Evolutionary conservation across 2,888 invertebrate genomes (phyloP).

Genomic region (Patella pellucida): DNA sequence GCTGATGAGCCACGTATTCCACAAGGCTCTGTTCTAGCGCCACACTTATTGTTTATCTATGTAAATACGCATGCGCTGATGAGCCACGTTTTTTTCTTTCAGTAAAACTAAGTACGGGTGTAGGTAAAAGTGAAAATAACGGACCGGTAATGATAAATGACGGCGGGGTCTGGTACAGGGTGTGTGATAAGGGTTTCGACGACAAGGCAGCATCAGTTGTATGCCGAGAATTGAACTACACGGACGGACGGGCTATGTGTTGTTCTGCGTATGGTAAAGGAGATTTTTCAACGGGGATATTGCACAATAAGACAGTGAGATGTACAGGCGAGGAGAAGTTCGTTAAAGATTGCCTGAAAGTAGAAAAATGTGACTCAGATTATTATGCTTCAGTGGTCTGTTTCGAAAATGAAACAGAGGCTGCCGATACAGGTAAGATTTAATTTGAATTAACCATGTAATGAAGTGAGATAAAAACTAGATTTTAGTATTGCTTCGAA

Average conservation of each 20-base stretch:
- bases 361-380: conserved; percentile 39
- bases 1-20: no score
- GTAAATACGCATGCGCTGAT: not conserved
- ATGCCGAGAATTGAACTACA: conserved; percentile 56
- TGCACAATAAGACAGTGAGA: conserved; percentile 56
- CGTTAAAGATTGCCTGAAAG: conserved; percentile 49
- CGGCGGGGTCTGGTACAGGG: conserved; percentile 48
- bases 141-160: conserved; percentile 54
- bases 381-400: conserved; percentile 60
- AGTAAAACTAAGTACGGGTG: conserved; percentile 53
- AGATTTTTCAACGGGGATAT: conserved; percentile 21
- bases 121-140: conserved; percentile 38
- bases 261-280: conserved; percentile 51
- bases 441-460: no score
- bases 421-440: no score
- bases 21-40: not conserved
- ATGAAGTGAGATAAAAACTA: no score
- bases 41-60: not conserved
- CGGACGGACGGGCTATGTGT: conserved; percentile 55
- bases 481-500: no score
- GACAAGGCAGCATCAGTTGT: conserved; percentile 55
- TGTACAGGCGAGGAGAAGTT: conserved; percentile 71
- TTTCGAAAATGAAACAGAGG: conserved; percentile 11
- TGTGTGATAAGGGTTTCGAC: conserved; percentile 59
- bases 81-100: conserved; percentile 23